phyloP scores from a whole-genome alignment of 2,113 vertebrate genomes.

The Columba janthina region DNA sequence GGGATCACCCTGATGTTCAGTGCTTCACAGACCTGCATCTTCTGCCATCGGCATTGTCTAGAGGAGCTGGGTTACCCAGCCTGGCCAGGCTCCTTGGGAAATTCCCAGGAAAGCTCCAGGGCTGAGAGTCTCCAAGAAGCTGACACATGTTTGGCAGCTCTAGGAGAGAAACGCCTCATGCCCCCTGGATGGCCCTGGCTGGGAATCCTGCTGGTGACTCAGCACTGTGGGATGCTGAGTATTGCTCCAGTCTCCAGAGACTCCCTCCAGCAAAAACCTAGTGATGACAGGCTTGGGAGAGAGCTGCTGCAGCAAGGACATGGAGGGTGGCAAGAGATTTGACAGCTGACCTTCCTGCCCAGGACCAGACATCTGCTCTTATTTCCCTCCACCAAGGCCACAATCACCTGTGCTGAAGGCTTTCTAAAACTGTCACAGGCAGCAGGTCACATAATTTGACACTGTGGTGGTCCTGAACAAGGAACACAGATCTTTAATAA shows the following conservation, averaged over 20 bases:
- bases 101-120: not conserved
- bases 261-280: not conserved
- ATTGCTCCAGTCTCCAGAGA: not conserved
- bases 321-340: not conserved
- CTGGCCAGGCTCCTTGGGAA: not conserved
- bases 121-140: not conserved
- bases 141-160: not conserved
- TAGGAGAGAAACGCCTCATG: not conserved
- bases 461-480: not conserved
- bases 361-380: not conserved
- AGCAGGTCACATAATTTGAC: not conserved
- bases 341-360: not conserved
- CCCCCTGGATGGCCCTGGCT: not conserved
- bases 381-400: not conserved
- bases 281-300: not conserved
- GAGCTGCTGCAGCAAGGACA: not conserved
- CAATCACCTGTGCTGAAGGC: not conserved
- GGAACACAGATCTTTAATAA: not conserved
- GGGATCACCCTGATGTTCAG: not conserved
- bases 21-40: not conserved
- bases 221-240: not conserved
- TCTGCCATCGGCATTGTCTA: not conserved
- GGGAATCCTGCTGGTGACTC: constrained; percentile 18
- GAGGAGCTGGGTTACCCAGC: not conserved
- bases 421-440: not conserved